Conservation (phyloP, 2,888 invertebrate species). For the Diploptera punctata region DNA sequence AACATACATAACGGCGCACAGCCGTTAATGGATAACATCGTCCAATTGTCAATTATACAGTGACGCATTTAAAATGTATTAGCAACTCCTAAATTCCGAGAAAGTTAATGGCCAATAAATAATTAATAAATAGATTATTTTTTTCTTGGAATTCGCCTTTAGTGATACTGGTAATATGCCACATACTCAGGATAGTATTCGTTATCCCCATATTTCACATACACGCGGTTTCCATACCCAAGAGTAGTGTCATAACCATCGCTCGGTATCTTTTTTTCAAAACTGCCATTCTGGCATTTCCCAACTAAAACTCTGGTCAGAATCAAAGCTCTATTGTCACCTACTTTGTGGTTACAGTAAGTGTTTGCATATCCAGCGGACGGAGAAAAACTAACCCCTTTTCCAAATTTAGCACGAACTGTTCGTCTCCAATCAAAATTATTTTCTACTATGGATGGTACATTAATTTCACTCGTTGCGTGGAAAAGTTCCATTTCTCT, state of each 20-base stretch:
- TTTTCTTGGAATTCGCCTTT: too few species aligned
- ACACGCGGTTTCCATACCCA: conserved; percentile 48
- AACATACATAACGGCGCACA: too few species aligned
- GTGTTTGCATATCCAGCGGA: conserved; percentile 40
- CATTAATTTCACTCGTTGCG: conserved; percentile 35
- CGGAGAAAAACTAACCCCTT: conserved; percentile 42
- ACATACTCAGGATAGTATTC: conserved; percentile 53
- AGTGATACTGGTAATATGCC: conserved; percentile 46
- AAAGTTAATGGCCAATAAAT: too few species aligned
- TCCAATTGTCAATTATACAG: too few species aligned
- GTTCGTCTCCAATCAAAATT: conserved; percentile 42
- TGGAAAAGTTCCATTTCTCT: conserved; percentile 38
- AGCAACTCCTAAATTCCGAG: too few species aligned
- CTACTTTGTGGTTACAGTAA: conserved; percentile 32
- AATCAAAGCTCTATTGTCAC: conserved; percentile 49
- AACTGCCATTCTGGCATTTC: conserved; percentile 23
- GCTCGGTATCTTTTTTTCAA: conserved; percentile 45
- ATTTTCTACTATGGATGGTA: conserved; percentile 18
- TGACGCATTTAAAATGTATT: too few species aligned
- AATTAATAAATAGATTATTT: too few species aligned
- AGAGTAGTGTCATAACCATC: conserved; percentile 49
- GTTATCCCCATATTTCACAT: conserved; percentile 52
- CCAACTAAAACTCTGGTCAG: conserved; percentile 50
- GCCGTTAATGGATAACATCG: too few species aligned
- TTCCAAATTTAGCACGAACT: conserved; percentile 34